Evolutionary conservation across 2,888 invertebrate species (phyloP).

Genomic region (Byasa hedistus): DNA sequence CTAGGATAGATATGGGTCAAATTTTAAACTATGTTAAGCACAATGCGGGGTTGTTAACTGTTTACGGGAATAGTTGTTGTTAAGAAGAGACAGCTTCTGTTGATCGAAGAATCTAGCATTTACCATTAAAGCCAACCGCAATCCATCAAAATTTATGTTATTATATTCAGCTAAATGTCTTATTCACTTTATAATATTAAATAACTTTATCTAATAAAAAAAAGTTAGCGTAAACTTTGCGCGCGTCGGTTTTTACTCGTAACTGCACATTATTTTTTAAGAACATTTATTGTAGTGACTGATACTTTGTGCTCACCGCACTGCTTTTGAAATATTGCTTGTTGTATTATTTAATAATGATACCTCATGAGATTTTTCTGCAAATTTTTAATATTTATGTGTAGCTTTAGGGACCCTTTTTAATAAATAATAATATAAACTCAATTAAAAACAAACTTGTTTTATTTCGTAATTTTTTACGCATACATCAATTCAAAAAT

Average conservation of each 20-base stretch:
- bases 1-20: background rate
- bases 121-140: background rate
- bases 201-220: background rate
- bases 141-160: too few relatives aligned
- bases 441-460: slow-evolving; percentile 35
- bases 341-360: background rate
- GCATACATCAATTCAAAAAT: slow-evolving; percentile 34
- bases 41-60: background rate
- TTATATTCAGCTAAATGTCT: too few relatives aligned
- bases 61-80: background rate
- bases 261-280: too few relatives aligned
- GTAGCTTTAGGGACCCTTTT: slow-evolving; percentile 39
- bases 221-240: background rate
- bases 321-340: background rate
- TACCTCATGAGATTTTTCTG: slow-evolving; percentile 12
- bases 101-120: background rate
- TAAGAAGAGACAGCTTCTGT: background rate
- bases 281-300: too few relatives aligned
- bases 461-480: slow-evolving; percentile 48
- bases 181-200: background rate
- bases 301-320: background rate
- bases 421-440: slow-evolving; percentile 23
- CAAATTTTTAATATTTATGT: slow-evolving; percentile 15
- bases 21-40: background rate
- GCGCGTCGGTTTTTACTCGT: background rate